A percentile compares a stretch with the other conserved stretches of the same genome.
Evolutionary conservation across 1,140 invertebrate species (phyloP).

Genomic region (Eurytemora carolleeae): DNA sequence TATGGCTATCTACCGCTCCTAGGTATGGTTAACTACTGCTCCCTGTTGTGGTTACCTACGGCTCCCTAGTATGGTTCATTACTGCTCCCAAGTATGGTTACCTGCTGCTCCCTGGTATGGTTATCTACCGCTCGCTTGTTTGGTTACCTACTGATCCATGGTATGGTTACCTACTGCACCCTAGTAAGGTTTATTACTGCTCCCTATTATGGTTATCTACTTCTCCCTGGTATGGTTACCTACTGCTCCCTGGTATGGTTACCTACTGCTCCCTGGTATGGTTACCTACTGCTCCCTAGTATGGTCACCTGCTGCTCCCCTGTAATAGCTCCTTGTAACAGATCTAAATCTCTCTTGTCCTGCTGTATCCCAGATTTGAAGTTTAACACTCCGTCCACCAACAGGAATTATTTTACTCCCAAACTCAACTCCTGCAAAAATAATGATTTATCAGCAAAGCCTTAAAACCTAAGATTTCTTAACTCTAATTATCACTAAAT

Average conservation of each 20-base stretch:
- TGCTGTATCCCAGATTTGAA: constrained; percentile 67
- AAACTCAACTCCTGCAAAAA: constrained; percentile 65
- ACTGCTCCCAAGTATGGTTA: not conserved
- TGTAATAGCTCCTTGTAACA: constrained; percentile 13
- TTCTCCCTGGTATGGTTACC: not conserved
- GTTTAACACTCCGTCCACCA: constrained; percentile 57
- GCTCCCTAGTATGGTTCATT: not conserved
- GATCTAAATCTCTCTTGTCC: constrained; percentile 44
- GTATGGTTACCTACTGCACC: not conserved
- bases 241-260: too few relatives aligned
- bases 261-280: too few relatives aligned
- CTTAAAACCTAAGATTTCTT: too few relatives aligned
- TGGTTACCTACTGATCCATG: not conserved
- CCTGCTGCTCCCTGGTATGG: constrained; percentile 6
- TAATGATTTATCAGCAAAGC: too few relatives aligned
- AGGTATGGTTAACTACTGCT: too few relatives aligned
- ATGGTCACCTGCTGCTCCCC: too few relatives aligned
- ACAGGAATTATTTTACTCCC: constrained; percentile 63
- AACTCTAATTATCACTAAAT: too few relatives aligned
- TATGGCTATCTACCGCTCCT: too few relatives aligned
- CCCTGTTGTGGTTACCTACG: too few relatives aligned
- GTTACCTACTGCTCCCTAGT: too few relatives aligned
- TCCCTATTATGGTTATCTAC: not conserved
- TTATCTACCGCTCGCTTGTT: too few relatives aligned
- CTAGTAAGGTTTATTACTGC: not conserved